These are phyloP conservation scores for Mythimna vitellina DNA, from an alignment of 2,888 invertebrate species.

Conservation along the genomic window DNA sequence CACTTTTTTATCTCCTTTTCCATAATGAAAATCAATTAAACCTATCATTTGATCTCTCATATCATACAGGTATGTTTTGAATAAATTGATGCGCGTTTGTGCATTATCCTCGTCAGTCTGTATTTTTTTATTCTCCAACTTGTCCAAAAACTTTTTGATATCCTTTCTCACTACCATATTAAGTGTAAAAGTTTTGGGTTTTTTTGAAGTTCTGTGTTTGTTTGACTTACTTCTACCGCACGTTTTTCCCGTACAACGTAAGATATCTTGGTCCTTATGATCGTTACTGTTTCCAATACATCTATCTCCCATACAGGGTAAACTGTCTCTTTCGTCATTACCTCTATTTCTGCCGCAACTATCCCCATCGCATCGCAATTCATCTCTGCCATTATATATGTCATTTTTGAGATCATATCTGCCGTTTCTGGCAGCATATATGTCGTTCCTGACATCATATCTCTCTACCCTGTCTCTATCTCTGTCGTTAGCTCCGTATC, in stretches of 20 bases:
- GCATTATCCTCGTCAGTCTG: not conserved
- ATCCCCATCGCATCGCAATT: conserved; percentile 14
- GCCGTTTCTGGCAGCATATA: not conserved
- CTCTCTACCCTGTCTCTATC: not conserved
- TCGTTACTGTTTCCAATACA: not conserved
- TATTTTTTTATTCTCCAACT: not conserved
- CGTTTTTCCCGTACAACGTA: not conserved
- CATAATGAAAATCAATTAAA: not conserved
- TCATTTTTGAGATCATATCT: not conserved
- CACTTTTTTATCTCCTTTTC: not conserved
- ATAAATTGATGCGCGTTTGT: not conserved
- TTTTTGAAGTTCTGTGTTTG: not conserved
- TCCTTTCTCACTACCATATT: not conserved
- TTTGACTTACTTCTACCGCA: not conserved
- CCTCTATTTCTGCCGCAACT: conserved; percentile 15
- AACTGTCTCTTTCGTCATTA: not conserved
- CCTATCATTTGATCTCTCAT: not conserved
- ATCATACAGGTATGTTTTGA: too few species aligned
- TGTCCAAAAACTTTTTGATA: not conserved
- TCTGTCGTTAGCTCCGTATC: not conserved
- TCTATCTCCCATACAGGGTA: not conserved
- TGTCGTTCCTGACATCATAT: not conserved
- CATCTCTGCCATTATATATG: not conserved
- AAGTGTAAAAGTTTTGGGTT: not conserved
- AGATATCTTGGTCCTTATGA: not conserved